Base-by-base conservation (phyloP, 2,888 invertebrate species). In the Lacanobia oleracea region DNA sequence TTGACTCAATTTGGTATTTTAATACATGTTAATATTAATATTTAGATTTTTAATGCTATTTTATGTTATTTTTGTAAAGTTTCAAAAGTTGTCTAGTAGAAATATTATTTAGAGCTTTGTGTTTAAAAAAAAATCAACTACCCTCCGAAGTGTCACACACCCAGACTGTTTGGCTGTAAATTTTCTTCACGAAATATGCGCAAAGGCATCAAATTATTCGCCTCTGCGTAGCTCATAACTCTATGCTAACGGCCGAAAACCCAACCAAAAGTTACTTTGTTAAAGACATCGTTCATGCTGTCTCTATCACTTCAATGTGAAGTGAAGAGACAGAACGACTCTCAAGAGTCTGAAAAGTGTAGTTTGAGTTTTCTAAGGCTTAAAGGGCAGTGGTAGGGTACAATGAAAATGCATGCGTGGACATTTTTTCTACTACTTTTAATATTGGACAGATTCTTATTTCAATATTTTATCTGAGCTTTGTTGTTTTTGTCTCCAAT, bases 361-460 rank as follows among this genome's bases (percentile, higher is more conserved):
- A 8, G 33, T 73, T 70, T 37, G 37, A 60, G 33, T 50, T 9
- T 18, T 60, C 48, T 6, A 16, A 48, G 6, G 23, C 50, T 40
- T 21, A 14, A 53, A 23, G 72, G 86, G 86, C 83, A 86, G 83
- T 85, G 78, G 43, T 53, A 37, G 53, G 72, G 67, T 70, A 76
- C 60, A 80, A 82, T 75, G 21, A 75, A 77, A 73, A 82, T 65
- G 65, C 85, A 80, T 76, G 77, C 80, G 67, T 78, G 66, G 70
- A 75, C 66, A 64, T 79, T 74, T 53, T 63, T 73, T 75, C 61
- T 72, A 68, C 72, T 83, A 70, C 48, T 61, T 82, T 80, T 79
- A 73, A 74, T 79, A 67, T 56, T 72, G 72, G 84, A 85, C 80
- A 73, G 57, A 43, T 14, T 23, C 76, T 79, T 75, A 83, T 45